phyloP scores from a whole-genome alignment of 2,113 vertebrate species.

The Neodon shergylaensis region DNA sequence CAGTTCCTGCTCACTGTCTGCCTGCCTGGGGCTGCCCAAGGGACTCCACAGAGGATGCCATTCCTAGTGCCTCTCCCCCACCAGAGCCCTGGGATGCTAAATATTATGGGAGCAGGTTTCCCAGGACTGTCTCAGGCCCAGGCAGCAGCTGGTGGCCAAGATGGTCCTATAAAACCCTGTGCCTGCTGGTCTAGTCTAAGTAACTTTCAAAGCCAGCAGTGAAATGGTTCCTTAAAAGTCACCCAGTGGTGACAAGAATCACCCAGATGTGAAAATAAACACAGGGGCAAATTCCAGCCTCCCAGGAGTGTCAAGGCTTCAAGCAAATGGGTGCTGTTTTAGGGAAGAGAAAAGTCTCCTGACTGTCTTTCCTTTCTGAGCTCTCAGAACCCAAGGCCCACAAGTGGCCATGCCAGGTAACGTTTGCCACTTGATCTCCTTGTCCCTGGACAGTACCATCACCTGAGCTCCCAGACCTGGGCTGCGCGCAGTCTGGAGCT shows the following conservation, averaged over 20 bases:
- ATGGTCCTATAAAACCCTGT: not conserved
- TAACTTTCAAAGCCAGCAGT: constrained; percentile 71
- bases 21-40: constrained; percentile 67
- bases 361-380: not conserved
- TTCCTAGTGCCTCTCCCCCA: not conserved
- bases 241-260: constrained; percentile 47
- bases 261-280: constrained; percentile 75
- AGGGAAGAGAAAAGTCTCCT: constrained; percentile 29
- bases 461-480: not conserved
- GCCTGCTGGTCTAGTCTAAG: constrained; percentile 56
- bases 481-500: not conserved
- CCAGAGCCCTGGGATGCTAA: constrained; percentile 62
- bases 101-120: constrained; percentile 69
- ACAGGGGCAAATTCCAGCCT: constrained; percentile 70
- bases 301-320: not conserved
- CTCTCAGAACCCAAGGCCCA: not conserved
- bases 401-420: not conserved
- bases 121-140: constrained; percentile 66
- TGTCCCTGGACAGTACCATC: not conserved
- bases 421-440: not conserved
- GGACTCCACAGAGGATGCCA: constrained; percentile 49
- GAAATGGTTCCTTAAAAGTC: constrained; percentile 49
- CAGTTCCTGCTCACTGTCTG: not conserved
- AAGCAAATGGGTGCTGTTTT: constrained; percentile 49
- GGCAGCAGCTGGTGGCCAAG: constrained; percentile 59